Evolutionary conservation across 2,113 vertebrate genomes (phyloP), one percentile per base, ranked within the genome.

Genomic region (Poecile atricapillus): DNA sequence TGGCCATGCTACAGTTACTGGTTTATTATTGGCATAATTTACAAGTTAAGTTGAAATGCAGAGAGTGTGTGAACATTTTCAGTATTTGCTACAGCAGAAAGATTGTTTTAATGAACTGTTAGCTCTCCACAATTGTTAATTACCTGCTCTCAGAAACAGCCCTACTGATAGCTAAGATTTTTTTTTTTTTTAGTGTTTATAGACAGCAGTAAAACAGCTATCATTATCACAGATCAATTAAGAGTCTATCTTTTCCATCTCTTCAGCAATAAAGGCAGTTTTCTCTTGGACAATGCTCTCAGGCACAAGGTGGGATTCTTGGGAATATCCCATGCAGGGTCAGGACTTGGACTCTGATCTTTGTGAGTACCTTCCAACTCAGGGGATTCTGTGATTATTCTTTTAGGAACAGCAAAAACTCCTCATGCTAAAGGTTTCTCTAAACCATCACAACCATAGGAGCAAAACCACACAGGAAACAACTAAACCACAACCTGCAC

Each of bases 41-140:
- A 52, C n/a, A 96, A 93, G 59, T 89, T 83, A 89, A 89, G 46
- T 30, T 63, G 65, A 82, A 95, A 96, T 43, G 59, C 94, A 94
- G 56, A 70, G 39, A 82, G 52, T 74, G 33, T 96, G 75, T 1
- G 5, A 96, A 67, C 27, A 41, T 79, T 91, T 97, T 87, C 69
- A 75, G 27, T 92, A 82, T 49, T 87, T 83, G 56, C 77, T 90
- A 78, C 63, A 93, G 92, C 95, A 87, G 56, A 82, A 79, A 89
- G 67, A 83, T 23, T 15, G 43, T 68, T 94, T 49, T 88, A 89
- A 94, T 75, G 65, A 84, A 92, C 73, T 75, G 31, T 53, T 92
- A 67, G 44, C 13, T 89, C 33, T 64, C 52, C 79, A 41, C 44
- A 65, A 63, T 58, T 35, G 20, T 69, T 50, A 78, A 46, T 85